Base-by-base conservation (phyloP, 92 coral and sea anemone genomes). In the Metridium senile region DNA sequence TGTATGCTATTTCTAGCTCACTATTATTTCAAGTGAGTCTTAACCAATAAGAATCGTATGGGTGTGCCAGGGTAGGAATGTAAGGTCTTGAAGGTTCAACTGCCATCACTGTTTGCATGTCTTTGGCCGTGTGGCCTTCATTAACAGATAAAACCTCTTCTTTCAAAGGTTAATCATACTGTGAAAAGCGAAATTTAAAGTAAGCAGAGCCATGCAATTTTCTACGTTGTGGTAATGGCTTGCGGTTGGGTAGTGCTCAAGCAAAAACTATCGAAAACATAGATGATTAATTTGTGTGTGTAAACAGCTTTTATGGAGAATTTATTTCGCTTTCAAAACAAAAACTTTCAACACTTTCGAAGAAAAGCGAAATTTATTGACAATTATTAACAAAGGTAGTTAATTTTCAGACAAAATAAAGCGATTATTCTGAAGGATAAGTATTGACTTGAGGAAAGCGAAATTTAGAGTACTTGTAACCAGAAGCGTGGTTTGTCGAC, bases 11-110 rank as follows among this genome's bases (percentile, higher is more conserved):
- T 10, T 54, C 16, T 54, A 21, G 20, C 59, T 54, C 20, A 54
- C 25, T 54, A 3, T 20, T 45, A 45, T 45, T 45, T 45, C 16
- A 16, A 45, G 51, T 9, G 20, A 13, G 25, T 19, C 6, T 20
- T 54, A 52, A 26, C 69, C 69, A 75, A 75, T 62, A 25, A 45
- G 70, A 61, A 35, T n/a, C 21, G 25, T 17, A 70, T 70, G 62
- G 75, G 75, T 46, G 75, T n/a, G 75, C 33, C 75, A 23, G 26
- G 16, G 1, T 46, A 25, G 75, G 75, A 46, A 70, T 70, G 75
- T 4, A 43, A 21, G 58, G 75, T 54, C 59, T 54, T 20, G 2
- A 9, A 54, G 59, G 59, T 54, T 54, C 59, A 54, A 54, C 59
- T 54, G 23, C 59, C 59, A 54, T 13, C 23, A 54, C 20, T 54